phyloP scores from a whole-genome alignment of 2,888 invertebrate genomes.

The Napeogenes inachia region DNA sequence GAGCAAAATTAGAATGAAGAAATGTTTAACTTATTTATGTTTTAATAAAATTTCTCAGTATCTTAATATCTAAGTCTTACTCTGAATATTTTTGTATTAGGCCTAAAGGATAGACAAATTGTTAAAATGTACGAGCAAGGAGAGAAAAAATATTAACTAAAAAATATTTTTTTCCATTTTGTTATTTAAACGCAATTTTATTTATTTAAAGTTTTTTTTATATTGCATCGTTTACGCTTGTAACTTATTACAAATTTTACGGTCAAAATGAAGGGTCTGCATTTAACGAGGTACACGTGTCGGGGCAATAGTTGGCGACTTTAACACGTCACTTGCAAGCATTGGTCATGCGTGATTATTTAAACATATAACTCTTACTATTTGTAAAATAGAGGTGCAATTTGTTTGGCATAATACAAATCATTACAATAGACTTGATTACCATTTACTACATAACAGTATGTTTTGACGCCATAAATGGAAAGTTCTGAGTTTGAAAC shows the following conservation, averaged over 20 bases:
- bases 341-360: slow-evolving; percentile 17
- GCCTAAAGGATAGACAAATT: too few species aligned
- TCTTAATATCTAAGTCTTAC: too few species aligned
- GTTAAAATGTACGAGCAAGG: too few species aligned
- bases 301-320: slow-evolving; percentile 39
- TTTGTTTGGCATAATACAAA: slow-evolving; percentile 12
- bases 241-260: slow-evolving; percentile 23
- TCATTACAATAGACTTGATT: slow-evolving; percentile 18
- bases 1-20: too few species aligned
- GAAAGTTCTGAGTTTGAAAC: slow-evolving; percentile 1
- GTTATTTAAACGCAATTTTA: neutral
- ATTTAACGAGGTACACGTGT: slow-evolving; percentile 52
- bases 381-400: slow-evolving; percentile 3
- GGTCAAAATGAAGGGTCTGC: slow-evolving; percentile 41
- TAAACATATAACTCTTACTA: slow-evolving; percentile 13
- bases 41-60: too few species aligned
- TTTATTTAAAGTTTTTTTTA: neutral
- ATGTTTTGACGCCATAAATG: slow-evolving; percentile 26
- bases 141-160: too few species aligned
- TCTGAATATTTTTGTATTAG: too few species aligned
- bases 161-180: neutral
- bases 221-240: slow-evolving; percentile 16
- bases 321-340: slow-evolving; percentile 44
- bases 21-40: too few species aligned
- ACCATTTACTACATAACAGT: slow-evolving; percentile 23